A percentile compares a stretch with the other conserved stretches of the same genome.
Evolutionary conservation across 1,140 invertebrate species (phyloP).

Genomic region (Sarcophaga peregrina): DNA sequence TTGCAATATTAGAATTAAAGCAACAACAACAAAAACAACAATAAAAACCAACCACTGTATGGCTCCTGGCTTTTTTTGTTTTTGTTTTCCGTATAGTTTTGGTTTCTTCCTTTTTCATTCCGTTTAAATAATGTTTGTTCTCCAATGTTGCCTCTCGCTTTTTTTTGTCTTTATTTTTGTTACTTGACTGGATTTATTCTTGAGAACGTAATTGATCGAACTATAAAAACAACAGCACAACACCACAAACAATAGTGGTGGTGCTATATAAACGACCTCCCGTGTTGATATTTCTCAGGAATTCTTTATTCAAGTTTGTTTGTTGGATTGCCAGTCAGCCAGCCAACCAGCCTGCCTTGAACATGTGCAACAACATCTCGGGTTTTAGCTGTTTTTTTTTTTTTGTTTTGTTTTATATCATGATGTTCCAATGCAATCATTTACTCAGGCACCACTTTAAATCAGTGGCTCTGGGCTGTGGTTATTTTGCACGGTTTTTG

Average conservation of each 20-base stretch:
- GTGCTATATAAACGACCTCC: constrained; percentile 25
- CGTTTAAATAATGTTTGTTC: not conserved
- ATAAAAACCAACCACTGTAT: not conserved
- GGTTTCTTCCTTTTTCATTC: not conserved
- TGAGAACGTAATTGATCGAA: constrained; percentile 40
- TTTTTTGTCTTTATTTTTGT: not conserved
- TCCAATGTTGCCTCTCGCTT: not conserved
- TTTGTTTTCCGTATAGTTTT: not conserved
- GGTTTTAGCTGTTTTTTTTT: not conserved
- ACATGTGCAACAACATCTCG: constrained; percentile 23
- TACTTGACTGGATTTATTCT: not conserved
- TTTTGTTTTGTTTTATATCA: not conserved
- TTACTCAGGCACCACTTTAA: not conserved
- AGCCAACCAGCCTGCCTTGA: not conserved
- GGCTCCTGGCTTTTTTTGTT: not conserved
- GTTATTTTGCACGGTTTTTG: not conserved
- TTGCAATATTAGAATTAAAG: not conserved
- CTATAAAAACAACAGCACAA: not conserved
- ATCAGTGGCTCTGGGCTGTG: constrained; percentile 1
- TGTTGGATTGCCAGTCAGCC: not conserved
- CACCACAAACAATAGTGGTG: not conserved
- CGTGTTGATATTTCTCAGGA: constrained; percentile 35
- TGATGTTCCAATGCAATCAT: not conserved
- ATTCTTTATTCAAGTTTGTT: constrained; percentile 19
- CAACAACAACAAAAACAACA: too few relatives aligned